phyloP scores from a whole-genome alignment of 2,888 invertebrate species.

The Agrilus cyanescens region DNA sequence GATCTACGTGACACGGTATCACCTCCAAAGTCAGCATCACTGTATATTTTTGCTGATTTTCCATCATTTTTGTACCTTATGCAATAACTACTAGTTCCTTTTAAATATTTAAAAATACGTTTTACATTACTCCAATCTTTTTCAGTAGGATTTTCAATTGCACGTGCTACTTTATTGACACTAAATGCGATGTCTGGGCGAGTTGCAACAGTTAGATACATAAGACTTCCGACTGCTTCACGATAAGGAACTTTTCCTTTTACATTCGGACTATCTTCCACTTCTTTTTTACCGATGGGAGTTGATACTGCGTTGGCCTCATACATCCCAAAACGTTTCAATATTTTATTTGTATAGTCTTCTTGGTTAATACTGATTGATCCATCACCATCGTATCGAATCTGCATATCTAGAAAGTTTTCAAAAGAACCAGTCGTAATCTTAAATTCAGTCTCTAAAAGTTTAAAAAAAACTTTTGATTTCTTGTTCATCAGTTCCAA shows the following conservation, averaged over 20 bases:
- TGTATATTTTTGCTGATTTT: slow-evolving; percentile 10
- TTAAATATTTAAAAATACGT: slow-evolving; percentile 11
- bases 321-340: slow-evolving; percentile 13
- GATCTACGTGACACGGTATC: slow-evolving; percentile 12
- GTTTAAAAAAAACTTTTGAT: slow-evolving; percentile 8
- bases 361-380: slow-evolving; percentile 11
- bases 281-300: slow-evolving; percentile 10
- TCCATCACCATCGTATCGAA: slow-evolving; percentile 14
- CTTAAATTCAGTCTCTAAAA: too few relatives aligned
- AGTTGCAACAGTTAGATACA: slow-evolving; percentile 13
- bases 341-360: slow-evolving; percentile 6
- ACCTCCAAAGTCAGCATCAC: slow-evolving; percentile 17
- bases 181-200: slow-evolving; percentile 14
- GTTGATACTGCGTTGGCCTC: slow-evolving; percentile 15
- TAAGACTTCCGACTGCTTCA: slow-evolving; percentile 15
- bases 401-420: slow-evolving; percentile 11
- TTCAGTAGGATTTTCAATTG: slow-evolving; percentile 1
- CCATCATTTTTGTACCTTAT: slow-evolving; percentile 5
- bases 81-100: slow-evolving; percentile 4
- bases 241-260: slow-evolving; percentile 10
- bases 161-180: slow-evolving; percentile 7
- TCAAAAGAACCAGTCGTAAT: slow-evolving; percentile 6
- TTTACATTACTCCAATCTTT: slow-evolving; percentile 9
- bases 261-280: slow-evolving; percentile 5
- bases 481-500: slow-evolving; percentile 4